These are phyloP conservation scores for Podotricha telesiphe DNA, from an alignment of 2,888 invertebrate genomes.

Conservation along the genomic window DNA sequence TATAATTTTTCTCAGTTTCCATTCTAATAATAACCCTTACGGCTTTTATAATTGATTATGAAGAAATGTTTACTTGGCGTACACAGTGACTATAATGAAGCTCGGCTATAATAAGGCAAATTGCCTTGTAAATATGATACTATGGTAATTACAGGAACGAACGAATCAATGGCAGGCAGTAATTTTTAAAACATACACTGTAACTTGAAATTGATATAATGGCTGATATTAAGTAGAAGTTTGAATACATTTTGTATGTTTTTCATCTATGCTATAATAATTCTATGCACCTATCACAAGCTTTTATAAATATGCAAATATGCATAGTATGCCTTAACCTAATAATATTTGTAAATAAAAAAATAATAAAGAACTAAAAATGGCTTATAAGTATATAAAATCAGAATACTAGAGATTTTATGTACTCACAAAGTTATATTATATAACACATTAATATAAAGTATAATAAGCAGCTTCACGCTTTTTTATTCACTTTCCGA, in stretches of 20 bases:
- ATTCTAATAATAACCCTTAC: constrained; percentile 1
- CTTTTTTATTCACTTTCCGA: no score
- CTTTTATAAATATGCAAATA: no score
- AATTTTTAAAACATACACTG: constrained; percentile 60
- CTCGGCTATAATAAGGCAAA: constrained; percentile 50
- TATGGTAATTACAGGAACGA: constrained; percentile 59
- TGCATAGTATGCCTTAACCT: no score
- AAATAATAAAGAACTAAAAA: no score
- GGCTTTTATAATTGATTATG: constrained; percentile 26
- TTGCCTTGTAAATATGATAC: constrained; percentile 67
- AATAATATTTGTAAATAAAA: no score
- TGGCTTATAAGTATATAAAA: no score
- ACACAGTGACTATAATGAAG: constrained; percentile 31
- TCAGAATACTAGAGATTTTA: no score
- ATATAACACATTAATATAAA: no score
- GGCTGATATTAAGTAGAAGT: constrained; percentile 14
- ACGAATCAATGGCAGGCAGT: constrained; percentile 45
- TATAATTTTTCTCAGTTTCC: constrained; percentile 3
- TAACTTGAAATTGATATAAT: constrained; percentile 10
- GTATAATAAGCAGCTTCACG: no score
- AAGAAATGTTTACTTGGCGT: constrained; percentile 35
- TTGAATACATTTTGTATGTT: background rate
- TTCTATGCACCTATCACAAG: no score
- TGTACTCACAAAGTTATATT: no score
- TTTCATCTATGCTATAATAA: no score